These are phyloP conservation scores for Antedon bifida DNA, from an alignment of 35 echinoderm and acorn worm genomes.

Conservation along the genomic window DNA sequence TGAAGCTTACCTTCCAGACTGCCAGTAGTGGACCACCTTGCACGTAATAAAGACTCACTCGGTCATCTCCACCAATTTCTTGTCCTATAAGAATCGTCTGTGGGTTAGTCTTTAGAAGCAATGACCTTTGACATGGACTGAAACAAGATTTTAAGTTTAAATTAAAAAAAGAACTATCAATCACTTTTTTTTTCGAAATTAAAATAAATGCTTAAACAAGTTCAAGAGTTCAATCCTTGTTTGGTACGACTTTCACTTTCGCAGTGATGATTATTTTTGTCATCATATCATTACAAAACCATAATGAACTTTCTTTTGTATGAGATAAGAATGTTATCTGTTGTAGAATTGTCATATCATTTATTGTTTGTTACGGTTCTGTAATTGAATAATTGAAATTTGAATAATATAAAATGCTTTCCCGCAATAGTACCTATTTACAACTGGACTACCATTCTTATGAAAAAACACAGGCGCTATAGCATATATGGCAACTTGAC, in stretches of 20 bases:
- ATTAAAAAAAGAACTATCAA: background rate
- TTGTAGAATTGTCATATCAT: too few species aligned
- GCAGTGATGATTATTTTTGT: too few species aligned
- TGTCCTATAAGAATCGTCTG: background rate
- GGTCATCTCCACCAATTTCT: constrained; percentile 10
- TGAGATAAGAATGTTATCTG: too few species aligned
- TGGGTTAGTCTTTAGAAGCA: constrained; percentile 20
- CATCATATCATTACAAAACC: too few species aligned
- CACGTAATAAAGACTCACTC: constrained; percentile 18
- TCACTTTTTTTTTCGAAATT: background rate
- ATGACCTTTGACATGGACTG: constrained; percentile 47
- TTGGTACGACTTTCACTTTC: too few species aligned
- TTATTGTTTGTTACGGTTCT: too few species aligned
- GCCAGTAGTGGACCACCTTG: constrained; percentile 22
- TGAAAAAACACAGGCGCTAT: constrained; percentile 44
- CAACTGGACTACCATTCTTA: constrained; percentile 27
- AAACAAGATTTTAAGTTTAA: background rate
- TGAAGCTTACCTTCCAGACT: constrained; percentile 50
- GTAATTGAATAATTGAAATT: too few species aligned
- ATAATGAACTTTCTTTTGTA: too few species aligned
- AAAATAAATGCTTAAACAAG: background rate
- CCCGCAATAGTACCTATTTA: constrained; percentile 39
- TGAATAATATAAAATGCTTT: too few species aligned
- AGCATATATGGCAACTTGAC: constrained; percentile 24
- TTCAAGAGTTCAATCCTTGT: too few species aligned